Evolutionary conservation across 2,888 invertebrate genomes (phyloP), one percentile per base, ranked within the genome.

Genomic region (Tetragonisca angustula): DNA sequence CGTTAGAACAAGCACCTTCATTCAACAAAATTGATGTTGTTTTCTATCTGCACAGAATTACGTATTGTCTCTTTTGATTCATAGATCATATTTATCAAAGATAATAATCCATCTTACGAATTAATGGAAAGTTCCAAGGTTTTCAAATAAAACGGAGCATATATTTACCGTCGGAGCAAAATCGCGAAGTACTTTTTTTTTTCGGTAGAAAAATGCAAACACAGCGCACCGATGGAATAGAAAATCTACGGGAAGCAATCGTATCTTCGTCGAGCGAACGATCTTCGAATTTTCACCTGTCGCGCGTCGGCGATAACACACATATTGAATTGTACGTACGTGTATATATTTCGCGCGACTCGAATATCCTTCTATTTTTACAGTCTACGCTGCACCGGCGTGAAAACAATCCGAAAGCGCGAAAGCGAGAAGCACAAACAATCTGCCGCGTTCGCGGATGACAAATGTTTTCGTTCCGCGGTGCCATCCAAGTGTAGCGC

Each of bases 391-490:
- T 61, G 56, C 72, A 71, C 62, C 64, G 43, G 52, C 56, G 62
- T 24, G 79, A 76, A 80, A 81, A 80, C 74, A 84, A 81, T 83
- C 82, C 77, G 69, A 43, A 43, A 43, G 43, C 82, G 67, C 77
- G 85, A 86, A 85, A 84, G 84, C 74, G 73, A 70, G 80, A 87
- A 84, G 87, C 81, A 82, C 76, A 85, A 88, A 83, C 79, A 80
- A 85, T 87, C 80, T 73, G 78, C 65, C 85, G 71, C 84, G 80
- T 76, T 84, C 79, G 85, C 78, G 76, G 71, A 88, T 90, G 90
- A 91, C 82, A 89, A 87, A 90, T 90, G 90, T 90, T 91, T 87
- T 89, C 89, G 87, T 88, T 87, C 75, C 72, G 74, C 79, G 74
- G 59, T 80, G 79, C 27, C 81, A 65, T 73, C 73, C 81, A 86